Base-by-base conservation (phyloP, 2,113 vertebrate species). In the Bubalus kerabau region DNA sequence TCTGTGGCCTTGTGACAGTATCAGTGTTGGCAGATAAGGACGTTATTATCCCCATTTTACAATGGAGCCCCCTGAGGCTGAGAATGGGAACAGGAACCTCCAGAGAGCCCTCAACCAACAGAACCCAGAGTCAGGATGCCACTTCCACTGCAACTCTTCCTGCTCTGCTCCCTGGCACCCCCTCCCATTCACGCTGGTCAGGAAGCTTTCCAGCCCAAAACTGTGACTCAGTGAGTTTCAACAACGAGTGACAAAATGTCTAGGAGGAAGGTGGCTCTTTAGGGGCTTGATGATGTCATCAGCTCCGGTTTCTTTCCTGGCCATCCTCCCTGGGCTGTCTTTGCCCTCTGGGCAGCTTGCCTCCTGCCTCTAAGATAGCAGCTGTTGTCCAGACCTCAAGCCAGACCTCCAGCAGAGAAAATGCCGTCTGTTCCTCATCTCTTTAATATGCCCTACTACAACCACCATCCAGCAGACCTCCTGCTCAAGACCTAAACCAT, bases 191-290 rank as follows among this genome's bases (percentile, higher is more conserved):
- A 26, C 14, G 26, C 46, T 0, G 0, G 48, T 91, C 54, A 23
- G 76, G 54, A 91, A 91, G 59, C 64, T 71, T 81, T 95, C 92
- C 64, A 62, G 76, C 21, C 5, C 2, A 50, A 64, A 82, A 71
- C 24, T 26, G 60, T 74, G 78, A 76, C 90, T 96, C 83, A 62
- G 0, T 2, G 13, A 48, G 60, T 50, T 54, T 87, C 57, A 84
- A 23, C 62, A 46, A 40, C 2, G 43, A 28, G 11, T 43, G 90
- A 62, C 13, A 64, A 56, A 28, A 40, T 5, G 21, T 40, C 43
- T 17, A 43, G 32, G 74, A 24, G 15, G 11, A 12, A 15, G 11
- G 67, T 52, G 64, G 3, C 90, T 59, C 24, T 86, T 81, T 3
- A 6, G 54, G 28, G 30, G 28, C 64, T 46, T n/a, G 26, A 60